Conservation (phyloP, 2,797 vertebrate species). For the Acanthurus tractus region DNA sequence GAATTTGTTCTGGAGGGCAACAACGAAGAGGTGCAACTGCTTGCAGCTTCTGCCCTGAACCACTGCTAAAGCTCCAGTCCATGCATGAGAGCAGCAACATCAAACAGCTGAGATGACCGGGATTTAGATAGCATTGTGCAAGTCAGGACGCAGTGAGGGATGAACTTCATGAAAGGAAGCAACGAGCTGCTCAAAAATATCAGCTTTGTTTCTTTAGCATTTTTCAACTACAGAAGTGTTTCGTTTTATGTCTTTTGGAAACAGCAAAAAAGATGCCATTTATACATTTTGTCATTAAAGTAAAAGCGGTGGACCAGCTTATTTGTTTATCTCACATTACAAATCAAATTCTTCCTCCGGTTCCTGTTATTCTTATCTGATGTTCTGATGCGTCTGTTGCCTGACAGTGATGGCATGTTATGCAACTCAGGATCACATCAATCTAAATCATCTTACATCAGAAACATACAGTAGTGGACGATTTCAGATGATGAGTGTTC, state of each 20-base stretch:
- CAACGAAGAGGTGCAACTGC: slow-evolving; percentile 53
- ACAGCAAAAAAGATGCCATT: neutral
- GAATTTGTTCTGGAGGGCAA: slow-evolving; percentile 54
- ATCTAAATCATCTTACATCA: slow-evolving; percentile 26
- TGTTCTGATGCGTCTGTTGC: slow-evolving; percentile 11
- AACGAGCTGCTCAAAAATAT: slow-evolving; percentile 18
- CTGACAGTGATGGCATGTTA: slow-evolving; percentile 20
- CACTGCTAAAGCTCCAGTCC: slow-evolving; percentile 31
- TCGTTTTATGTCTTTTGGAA: neutral
- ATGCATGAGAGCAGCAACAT: slow-evolving; percentile 33
- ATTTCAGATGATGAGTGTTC: slow-evolving; percentile 20
- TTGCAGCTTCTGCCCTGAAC: slow-evolving; percentile 33
- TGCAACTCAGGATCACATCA: slow-evolving; percentile 29
- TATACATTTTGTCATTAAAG: neutral
- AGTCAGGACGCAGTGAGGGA: slow-evolving; percentile 25
- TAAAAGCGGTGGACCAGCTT: neutral
- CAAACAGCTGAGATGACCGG: slow-evolving; percentile 34
- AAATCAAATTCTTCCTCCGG: slow-evolving; percentile 39
- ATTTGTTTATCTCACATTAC: slow-evolving; percentile 2
- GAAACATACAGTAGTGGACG: slow-evolving; percentile 8
- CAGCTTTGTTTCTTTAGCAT: neutral
- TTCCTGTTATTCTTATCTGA: slow-evolving; percentile 19
- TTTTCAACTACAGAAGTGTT: slow-evolving; percentile 1
- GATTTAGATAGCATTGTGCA: slow-evolving; percentile 20
- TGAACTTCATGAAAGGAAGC: slow-evolving; percentile 32